Evolutionary conservation across 2,888 invertebrate genomes (phyloP), one percentile per base, ranked within the genome.

Genomic region (Lasius platythorax): DNA sequence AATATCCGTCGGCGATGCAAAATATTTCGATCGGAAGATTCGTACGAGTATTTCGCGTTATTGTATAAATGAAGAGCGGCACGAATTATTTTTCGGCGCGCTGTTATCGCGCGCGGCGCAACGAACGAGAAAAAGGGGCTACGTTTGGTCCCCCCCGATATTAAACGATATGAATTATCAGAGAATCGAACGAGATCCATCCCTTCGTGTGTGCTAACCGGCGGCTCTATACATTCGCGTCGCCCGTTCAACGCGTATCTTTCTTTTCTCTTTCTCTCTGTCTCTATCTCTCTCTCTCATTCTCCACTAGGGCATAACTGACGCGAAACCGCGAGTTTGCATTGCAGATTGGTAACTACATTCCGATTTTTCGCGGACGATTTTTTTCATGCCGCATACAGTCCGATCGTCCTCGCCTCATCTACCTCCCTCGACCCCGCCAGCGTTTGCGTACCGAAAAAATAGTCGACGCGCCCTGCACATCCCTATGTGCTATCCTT

Each of bases 341-440:
- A 92, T 92, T 93, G 93, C 92, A 93, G 92, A 93, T 93, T 92
- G 89, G 87, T 91, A 92, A 92, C 92, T 87, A 88, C 90, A 90
- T 92, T 90, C 87, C 90, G 87, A 90, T 91, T 90, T 92, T 92
- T 90, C 88, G 86, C 86, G 89, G 85, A 85, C 86, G 88, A 91
- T 90, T 89, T 90, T 91, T 89, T 90, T 91, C 88, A 66, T 79
- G 83, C 70, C 53, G 75, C 75, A 66, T 85, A 53, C 83, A 73
- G 56, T 56, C 84, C 58, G 18, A 30, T 74, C 76, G 15, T 2
- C 43, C 61, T 11, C 56, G 28, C 83, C 33, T 30, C 68, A 37
- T 18, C 28, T 53, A 15, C 33, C 15, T 58, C 2, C 58, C 74
- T 23, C 64, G 63, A 63, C 61, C 83, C 43, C n/a, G 18, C 75